Evolutionary conservation across 2,888 invertebrate genomes (phyloP), one percentile per base, ranked within the genome.

Genomic region (Apoda limacodes): DNA sequence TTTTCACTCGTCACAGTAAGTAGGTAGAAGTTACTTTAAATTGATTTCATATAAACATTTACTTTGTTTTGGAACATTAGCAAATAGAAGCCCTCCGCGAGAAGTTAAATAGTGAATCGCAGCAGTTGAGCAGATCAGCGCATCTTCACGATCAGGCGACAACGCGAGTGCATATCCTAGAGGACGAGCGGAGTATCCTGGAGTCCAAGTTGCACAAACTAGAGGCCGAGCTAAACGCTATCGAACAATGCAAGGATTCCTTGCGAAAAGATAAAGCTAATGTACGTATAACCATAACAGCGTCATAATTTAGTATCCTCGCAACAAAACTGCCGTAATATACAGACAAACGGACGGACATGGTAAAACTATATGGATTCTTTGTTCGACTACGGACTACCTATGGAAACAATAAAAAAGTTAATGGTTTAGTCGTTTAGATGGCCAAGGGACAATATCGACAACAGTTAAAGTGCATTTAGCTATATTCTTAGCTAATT

Each of bases 11-110:
- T 19, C 5, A 5, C 20, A n/a, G 10, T 9, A 28, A 20, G n/a
- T 20, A 38, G 10, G 4, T 25, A 21, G 22, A 30, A 13, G 12
- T 5, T 13, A 22, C 22, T 12, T 21, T 23, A 14, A 19, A 10
- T 29, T 21, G 9, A 30, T 24, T 37, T 39, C 4, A 21, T 32
- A 4, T 34, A 31, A n/a, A n/a, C n/a, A n/a, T n/a, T n/a, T n/a
- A n/a, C n/a, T n/a, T n/a, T n/a, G n/a, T n/a, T n/a, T n/a, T n/a
- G n/a, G n/a, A n/a, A n/a, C n/a, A 37, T 14, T 48, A 92, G 92
- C 90, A 89, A 87, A 75, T 90, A 38, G 89, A 91, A 40, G 83
- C 84, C 2, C 62, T 93, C 13, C 88, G 90, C 24, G 90, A 92
- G 40, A 91, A 94, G 62, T 68, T 93, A 21, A 83, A 83, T 25